Base-by-base conservation (phyloP, 2,888 invertebrate species). In the Apantesis nais region DNA sequence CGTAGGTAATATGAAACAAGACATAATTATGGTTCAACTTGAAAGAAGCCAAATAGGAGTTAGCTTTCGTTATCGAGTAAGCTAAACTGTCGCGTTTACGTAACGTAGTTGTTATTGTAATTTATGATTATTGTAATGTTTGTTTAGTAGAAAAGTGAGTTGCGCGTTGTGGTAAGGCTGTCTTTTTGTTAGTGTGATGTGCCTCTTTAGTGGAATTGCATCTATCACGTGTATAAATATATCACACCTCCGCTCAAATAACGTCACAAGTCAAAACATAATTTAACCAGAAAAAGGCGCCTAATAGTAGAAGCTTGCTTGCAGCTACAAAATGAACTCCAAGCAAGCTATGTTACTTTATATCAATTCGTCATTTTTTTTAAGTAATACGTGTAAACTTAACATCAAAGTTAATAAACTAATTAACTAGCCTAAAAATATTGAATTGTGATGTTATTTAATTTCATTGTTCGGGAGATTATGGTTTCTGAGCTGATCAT, bases 11-110 rank as follows among this genome's bases (percentile, higher is more conserved):
- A 84, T 85, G 86, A 85, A 80, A 89, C 94, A 94, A 94, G 94
- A 93, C 94, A 93, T 94, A 92, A 93, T 88, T 90, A 88, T 90
- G 88, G 94, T 95, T 95, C 95, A 94, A 95, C 95, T 95, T 94
- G 91, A 94, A 94, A 94, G 95, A 95, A 95, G 95, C 95, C 95
- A 95, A 95, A 95, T 93, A 87, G 91, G 86, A 89, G 89, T 88
- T 92, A 93, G 93, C 91, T 93, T 92, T 93, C 86, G 80, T 83
- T 89, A 91, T 85, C 71, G 66, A 68, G 71, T 73, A 81, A 78
- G 76, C 76, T 90, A 89, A 87, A 87, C 73, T 84, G 83, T 82
- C 70, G 76, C 77, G 77, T 89, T 85, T 85, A 81, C 78, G 69
- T 77, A 80, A 76, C 74, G 55, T 82, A 83, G 75, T 73, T 72